These are phyloP conservation scores for Anoura caudifer DNA, from an alignment of 2,113 vertebrate genomes.

Conservation along the genomic window DNA sequence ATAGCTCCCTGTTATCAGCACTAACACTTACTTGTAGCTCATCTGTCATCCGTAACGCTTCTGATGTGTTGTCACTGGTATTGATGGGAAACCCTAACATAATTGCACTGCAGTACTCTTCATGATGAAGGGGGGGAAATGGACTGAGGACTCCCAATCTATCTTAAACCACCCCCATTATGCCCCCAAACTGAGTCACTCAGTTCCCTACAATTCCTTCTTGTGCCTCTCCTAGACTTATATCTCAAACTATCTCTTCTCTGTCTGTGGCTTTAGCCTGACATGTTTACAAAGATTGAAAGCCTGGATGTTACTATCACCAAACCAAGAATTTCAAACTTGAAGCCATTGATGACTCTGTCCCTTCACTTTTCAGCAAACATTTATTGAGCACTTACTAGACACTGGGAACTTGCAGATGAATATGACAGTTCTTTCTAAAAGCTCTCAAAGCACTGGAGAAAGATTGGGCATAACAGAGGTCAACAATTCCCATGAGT, in stretches of 20 bases:
- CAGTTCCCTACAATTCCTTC: not conserved
- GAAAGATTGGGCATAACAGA: not conserved
- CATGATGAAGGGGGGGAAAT: not conserved
- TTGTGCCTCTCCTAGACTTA: not conserved
- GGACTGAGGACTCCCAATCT: not conserved
- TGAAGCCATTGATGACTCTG: not conserved
- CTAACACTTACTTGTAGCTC: not conserved
- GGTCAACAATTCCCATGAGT: not conserved
- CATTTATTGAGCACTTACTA: not conserved
- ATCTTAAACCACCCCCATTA: not conserved
- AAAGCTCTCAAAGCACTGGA: not conserved
- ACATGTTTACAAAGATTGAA: not conserved
- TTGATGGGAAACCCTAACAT: not conserved
- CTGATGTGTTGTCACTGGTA: not conserved
- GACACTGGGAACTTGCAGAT: not conserved
- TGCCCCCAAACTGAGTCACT: not conserved
- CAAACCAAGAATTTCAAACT: conserved; percentile 1
- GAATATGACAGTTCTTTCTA: not conserved
- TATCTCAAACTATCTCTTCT: not conserved
- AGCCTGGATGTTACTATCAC: not conserved
- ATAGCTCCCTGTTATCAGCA: not conserved
- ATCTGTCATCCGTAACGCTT: not conserved
- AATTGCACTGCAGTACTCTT: not conserved
- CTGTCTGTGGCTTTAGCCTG: not conserved
- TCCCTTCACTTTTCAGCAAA: conserved; percentile 25